Conservation (phyloP, 2,113 vertebrate genomes). For the Seriola rivoliana region DNA sequence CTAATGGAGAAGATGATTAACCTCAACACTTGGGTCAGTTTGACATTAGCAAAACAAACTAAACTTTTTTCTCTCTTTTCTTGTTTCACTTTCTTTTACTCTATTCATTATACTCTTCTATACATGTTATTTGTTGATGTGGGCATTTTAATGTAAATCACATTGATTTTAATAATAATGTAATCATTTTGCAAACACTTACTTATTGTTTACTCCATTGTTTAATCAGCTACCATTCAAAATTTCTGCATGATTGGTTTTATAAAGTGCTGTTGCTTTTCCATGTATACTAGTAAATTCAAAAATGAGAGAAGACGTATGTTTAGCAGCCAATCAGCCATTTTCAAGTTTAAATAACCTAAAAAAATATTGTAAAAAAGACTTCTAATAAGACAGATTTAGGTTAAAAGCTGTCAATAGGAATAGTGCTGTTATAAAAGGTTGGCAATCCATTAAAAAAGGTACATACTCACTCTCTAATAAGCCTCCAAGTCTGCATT, state of each 20-base stretch:
- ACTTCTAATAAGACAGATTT: background rate
- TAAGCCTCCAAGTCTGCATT: background rate
- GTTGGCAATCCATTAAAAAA: background rate
- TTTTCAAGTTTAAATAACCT: background rate
- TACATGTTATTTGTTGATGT: no score
- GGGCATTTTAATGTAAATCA: background rate
- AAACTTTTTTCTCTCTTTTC: background rate
- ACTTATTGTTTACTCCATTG: no score
- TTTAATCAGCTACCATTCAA: background rate
- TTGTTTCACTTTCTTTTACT: background rate
- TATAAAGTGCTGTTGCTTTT: background rate
- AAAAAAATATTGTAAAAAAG: no score
- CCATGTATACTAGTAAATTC: background rate
- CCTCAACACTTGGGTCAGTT: background rate
- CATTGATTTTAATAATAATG: background rate
- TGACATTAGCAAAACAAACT: background rate
- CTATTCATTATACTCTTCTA: background rate
- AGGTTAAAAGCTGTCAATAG: background rate
- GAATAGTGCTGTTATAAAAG: background rate
- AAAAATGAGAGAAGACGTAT: background rate
- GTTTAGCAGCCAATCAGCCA: background rate
- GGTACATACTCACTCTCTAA: background rate
- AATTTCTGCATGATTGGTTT: background rate
- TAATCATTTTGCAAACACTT: background rate
- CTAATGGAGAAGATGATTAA: background rate